Conservation (phyloP, 2,797 vertebrate genomes). For the Amphiprion clarkii region DNA sequence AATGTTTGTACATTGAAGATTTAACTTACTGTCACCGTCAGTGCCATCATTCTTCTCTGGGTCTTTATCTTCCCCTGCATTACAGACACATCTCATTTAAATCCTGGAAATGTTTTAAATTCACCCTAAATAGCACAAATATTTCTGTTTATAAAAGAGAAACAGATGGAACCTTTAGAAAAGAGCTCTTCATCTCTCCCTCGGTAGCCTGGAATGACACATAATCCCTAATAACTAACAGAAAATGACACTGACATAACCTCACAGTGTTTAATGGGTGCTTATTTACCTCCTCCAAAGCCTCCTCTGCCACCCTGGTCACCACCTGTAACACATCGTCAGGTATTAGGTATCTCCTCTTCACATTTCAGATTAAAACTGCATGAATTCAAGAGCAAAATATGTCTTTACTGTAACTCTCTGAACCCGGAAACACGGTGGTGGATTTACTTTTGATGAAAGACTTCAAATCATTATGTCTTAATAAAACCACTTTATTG, state of each 20-base stretch:
- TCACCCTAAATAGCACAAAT: accelerated
- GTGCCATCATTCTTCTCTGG: constrained; percentile 32
- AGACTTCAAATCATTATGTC: too few relatives aligned
- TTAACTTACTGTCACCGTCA: constrained; percentile 60
- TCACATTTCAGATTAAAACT: not conserved
- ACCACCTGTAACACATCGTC: constrained; percentile 59
- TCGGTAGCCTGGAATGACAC: constrained; percentile 79
- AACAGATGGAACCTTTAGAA: constrained; percentile 50
- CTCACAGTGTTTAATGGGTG: not conserved
- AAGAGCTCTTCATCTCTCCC: constrained; percentile 85
- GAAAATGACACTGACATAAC: not conserved
- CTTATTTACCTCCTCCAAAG: constrained; percentile 69
- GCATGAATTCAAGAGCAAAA: not conserved
- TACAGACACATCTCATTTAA: not conserved
- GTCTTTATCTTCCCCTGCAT: constrained; percentile 47
- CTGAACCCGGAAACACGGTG: too few relatives aligned
- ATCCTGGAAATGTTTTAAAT: not conserved
- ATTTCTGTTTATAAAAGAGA: not conserved
- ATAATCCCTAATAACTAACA: not conserved
- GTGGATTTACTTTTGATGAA: too few relatives aligned
- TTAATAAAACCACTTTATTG: too few relatives aligned
- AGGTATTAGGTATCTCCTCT: not conserved
- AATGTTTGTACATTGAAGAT: not conserved
- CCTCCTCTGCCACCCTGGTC: constrained; percentile 49
- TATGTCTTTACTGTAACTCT: too few relatives aligned